These are phyloP conservation scores for Struthio camelus DNA, from an alignment of 2,113 vertebrate genomes.

Conservation along the genomic window DNA sequence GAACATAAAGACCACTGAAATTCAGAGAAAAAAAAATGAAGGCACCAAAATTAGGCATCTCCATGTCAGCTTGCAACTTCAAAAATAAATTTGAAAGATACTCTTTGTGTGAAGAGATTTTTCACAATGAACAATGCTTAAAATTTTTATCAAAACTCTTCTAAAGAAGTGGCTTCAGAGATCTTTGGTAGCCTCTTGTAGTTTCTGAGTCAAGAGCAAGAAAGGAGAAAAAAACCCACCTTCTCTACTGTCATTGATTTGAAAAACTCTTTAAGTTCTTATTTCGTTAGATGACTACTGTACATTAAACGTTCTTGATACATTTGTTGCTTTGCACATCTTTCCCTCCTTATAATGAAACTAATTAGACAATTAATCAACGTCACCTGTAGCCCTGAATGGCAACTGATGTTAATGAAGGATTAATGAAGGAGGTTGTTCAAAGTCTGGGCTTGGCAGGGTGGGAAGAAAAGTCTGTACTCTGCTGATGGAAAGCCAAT, in stretches of 20 bases:
- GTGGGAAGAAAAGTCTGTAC: slow-evolving; percentile 2
- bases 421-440: slow-evolving; percentile 35
- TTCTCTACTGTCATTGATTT: background rate
- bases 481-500: slow-evolving; percentile 24
- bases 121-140: background rate
- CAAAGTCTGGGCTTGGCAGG: background rate
- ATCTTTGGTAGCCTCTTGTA: background rate
- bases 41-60: background rate
- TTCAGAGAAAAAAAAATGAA: slow-evolving; percentile 7
- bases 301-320: background rate
- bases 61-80: background rate
- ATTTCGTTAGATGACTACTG: background rate
- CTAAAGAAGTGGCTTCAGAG: background rate
- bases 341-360: slow-evolving; percentile 48
- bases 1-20: background rate
- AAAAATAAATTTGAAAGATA: background rate
- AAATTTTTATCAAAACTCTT: background rate
- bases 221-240: background rate
- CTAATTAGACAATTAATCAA: slow-evolving; percentile 59
- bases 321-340: slow-evolving; percentile 6
- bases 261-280: background rate
- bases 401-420: slow-evolving; percentile 44
- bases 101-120: background rate
- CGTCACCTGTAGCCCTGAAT: slow-evolving; percentile 14
- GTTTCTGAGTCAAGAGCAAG: background rate